Percentiles rank a stretch among this genome's conserved stretches.
Evolutionary conservation across 2,888 invertebrate genomes (phyloP).

Genomic region (Drosophila mulleri): DNA sequence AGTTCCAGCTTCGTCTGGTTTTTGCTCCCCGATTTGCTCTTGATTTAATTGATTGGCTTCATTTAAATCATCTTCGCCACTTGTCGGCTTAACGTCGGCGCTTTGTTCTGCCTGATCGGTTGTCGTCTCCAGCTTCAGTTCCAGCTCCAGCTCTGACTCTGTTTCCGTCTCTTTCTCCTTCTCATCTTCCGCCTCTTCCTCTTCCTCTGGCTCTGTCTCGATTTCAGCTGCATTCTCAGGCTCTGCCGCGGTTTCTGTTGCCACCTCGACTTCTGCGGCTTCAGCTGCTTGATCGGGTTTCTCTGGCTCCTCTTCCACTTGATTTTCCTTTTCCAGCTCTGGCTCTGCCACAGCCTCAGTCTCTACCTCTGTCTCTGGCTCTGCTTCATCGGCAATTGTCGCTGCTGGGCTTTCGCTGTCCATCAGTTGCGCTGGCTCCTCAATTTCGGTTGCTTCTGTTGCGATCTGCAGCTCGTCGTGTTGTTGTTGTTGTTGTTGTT

Average conservation of each 20-base stretch:
- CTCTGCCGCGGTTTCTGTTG: slow-evolving; percentile 19
- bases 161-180: slow-evolving; percentile 16
- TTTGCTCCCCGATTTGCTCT: slow-evolving; percentile 39
- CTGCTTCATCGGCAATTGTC: slow-evolving; percentile 21
- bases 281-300: slow-evolving; percentile 32
- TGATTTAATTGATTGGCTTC: slow-evolving; percentile 75
- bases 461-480: slow-evolving; percentile 8
- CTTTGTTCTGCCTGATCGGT: slow-evolving; percentile 65
- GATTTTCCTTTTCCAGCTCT: slow-evolving; percentile 20
- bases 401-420: slow-evolving; percentile 47
- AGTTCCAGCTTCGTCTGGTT: slow-evolving; percentile 27
- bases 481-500: slow-evolving; percentile 2
- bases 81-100: slow-evolving; percentile 77
- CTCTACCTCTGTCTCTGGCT: slow-evolving; percentile 2
- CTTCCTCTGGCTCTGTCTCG: slow-evolving; percentile 17
- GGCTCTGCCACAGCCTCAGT: slow-evolving; percentile 15
- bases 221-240: slow-evolving; percentile 21
- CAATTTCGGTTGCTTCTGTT: slow-evolving; percentile 49
- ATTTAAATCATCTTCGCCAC: slow-evolving; percentile 77
- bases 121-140: slow-evolving; percentile 29
- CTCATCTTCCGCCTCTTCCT: slow-evolving; percentile 15
- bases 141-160: slow-evolving; percentile 13
- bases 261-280: slow-evolving; percentile 52
- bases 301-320: slow-evolving; percentile 33
- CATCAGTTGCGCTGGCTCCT: slow-evolving; percentile 43